Evolutionary conservation across 2,797 vertebrate genomes (phyloP).

Genomic region (Oophaga sylvatica): DNA sequence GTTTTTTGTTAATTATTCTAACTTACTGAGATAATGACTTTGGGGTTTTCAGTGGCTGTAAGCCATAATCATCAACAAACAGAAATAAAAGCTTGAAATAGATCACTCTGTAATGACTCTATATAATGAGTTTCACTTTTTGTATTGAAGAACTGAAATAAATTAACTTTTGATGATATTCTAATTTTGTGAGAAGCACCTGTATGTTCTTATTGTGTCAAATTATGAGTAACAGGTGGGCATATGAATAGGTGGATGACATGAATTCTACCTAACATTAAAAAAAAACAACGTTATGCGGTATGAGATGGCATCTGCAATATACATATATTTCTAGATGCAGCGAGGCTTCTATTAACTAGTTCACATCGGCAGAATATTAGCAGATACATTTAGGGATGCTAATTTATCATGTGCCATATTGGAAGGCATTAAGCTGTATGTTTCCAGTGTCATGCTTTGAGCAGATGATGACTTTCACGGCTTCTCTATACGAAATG

Average conservation of each 20-base stretch:
- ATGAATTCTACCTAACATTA: not conserved
- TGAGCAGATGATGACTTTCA: slow-evolving; percentile 10
- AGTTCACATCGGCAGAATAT: not conserved
- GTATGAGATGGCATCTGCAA: not conserved
- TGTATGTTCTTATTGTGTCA: not conserved
- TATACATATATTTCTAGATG: not conserved
- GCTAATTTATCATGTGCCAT: slow-evolving; percentile 11
- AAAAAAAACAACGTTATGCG: not conserved
- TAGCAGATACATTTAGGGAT: not conserved
- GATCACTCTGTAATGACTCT: too few species aligned
- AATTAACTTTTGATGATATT: too few species aligned
- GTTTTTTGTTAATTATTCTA: too few species aligned
- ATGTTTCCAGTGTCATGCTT: not conserved
- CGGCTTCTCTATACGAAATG: not conserved
- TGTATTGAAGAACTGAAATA: too few species aligned
- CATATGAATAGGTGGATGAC: not conserved
- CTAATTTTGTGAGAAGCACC: too few species aligned
- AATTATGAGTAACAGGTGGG: not conserved
- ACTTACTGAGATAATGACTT: too few species aligned
- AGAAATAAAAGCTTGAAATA: too few species aligned
- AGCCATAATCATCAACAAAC: too few species aligned
- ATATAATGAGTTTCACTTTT: too few species aligned
- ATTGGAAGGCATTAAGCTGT: not conserved
- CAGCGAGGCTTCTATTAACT: not conserved
- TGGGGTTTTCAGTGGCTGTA: too few species aligned